Base-by-base conservation (phyloP, 2,888 invertebrate species). In the Clostera curtula region DNA sequence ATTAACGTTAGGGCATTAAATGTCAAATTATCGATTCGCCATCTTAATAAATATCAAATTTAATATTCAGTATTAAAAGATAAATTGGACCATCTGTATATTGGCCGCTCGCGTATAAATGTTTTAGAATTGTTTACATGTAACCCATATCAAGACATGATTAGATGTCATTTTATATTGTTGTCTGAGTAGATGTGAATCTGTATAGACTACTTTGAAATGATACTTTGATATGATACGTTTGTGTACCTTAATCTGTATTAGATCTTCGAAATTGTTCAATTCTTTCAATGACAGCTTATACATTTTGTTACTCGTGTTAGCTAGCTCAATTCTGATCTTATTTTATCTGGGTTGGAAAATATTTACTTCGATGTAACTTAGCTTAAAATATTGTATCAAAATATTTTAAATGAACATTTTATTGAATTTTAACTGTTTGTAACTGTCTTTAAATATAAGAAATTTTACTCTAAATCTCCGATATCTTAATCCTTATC, bases 1-100 rank as follows among this genome's bases (percentile, higher is more conserved):
- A 77, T 71, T 75, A 73, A 68, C 56, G 56, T 62, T 69, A 69
- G 50, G 82, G 65, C 80, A 82, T 82, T 31, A 69, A 74, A 82
- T 79, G 82, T 82, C 79, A 36, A 47, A 42, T 49, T 52, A 56
- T 52, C 52, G 39, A 58, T 62, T 60, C 52, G 49, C 39, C 59
- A 59, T 55, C 56, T 57, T 55, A 53, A 64, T 72, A 71, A 74
- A 74, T n/a, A 73, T 70, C 72, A 37, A 33, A 35, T 38, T 40
- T 29, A 44, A 70, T 56, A 39, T 59, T 62, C 59, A 57, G 54
- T 64, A 62, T 65, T 64, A 59, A 56, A 44, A 45, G 48, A 56
- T 48, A 46, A 53, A 51, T 38, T 48, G 51, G 57, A 50, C 52
- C 54, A 48, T 45, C 56, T 55, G 56, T 50, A 37, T 49, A 30